Evolutionary conservation across 2,888 invertebrate species (phyloP).

Genomic region (Sphinx pinastri): DNA sequence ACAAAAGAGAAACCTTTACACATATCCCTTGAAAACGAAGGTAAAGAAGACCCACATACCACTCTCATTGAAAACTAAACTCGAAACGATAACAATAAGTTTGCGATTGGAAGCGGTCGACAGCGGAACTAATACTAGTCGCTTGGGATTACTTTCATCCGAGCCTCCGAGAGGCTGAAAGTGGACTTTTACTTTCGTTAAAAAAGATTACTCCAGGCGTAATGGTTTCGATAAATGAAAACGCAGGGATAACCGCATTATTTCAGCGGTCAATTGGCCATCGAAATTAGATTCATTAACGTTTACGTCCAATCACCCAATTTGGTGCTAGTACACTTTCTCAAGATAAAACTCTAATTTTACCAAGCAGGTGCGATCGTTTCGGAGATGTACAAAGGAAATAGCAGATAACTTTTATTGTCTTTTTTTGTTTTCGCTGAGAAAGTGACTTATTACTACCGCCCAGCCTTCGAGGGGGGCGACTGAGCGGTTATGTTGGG

Average conservation of each 20-base stretch:
- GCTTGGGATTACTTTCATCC: conserved; percentile 77
- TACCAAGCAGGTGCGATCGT: too few species aligned
- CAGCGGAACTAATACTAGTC: conserved; percentile 76
- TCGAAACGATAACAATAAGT: conserved; percentile 39
- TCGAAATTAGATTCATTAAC: neutral
- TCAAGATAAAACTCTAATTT: too few species aligned
- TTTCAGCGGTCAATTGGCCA: conserved; percentile 5
- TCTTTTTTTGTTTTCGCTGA: too few species aligned
- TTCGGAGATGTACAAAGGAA: too few species aligned
- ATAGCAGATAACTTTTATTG: too few species aligned
- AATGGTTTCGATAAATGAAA: conserved; percentile 1
- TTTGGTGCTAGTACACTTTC: too few species aligned
- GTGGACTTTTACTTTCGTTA: conserved; percentile 78
- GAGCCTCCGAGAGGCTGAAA: conserved; percentile 68
- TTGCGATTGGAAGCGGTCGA: conserved; percentile 56
- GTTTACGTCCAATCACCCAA: neutral
- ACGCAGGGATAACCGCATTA: conserved; percentile 14
- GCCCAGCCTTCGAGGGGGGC: too few species aligned
- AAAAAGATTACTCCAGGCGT: conserved; percentile 44
- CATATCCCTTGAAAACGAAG: neutral
- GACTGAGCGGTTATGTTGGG: too few species aligned
- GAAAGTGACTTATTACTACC: too few species aligned
- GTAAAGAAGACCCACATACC: neutral
- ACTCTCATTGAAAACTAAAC: conserved; percentile 30
- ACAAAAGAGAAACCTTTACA: conserved; percentile 1